Conservation (phyloP, 1,140 invertebrate genomes). For the Drosophila bifasciata region DNA sequence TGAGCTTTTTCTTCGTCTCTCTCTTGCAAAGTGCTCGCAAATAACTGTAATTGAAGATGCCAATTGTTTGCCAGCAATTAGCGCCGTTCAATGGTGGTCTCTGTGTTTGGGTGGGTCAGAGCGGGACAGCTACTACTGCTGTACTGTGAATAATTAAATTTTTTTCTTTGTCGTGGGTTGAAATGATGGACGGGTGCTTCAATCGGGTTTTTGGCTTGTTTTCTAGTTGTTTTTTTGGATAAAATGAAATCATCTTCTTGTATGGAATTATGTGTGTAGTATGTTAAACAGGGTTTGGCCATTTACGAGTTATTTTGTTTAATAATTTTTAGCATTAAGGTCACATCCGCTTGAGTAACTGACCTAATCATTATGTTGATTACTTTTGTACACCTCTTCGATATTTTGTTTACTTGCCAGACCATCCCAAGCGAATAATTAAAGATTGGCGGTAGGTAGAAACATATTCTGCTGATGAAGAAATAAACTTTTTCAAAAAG, state of each 20-base stretch:
- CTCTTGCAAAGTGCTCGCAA: conserved; percentile 61
- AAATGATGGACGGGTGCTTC: conserved; percentile 31
- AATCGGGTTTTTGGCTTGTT: conserved; percentile 1
- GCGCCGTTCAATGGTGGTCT: conserved; percentile 18
- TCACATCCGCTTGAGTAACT: conserved; percentile 42
- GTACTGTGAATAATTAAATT: conserved; percentile 32
- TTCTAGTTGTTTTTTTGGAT: conserved; percentile 6
- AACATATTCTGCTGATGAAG: too few relatives aligned
- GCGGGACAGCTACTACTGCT: conserved; percentile 25
- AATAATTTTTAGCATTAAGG: conserved; percentile 19
- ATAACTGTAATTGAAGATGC: conserved; percentile 76
- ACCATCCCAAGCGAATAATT: too few relatives aligned
- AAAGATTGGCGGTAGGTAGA: too few relatives aligned
- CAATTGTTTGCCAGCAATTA: conserved; percentile 78
- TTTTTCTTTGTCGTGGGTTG: conserved; percentile 30
- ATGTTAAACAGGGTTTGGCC: conserved; percentile 38
- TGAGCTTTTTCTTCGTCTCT: conserved; percentile 6
- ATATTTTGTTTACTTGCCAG: too few relatives aligned
- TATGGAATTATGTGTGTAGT: conserved; percentile 11
- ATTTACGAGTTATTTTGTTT: conserved; percentile 25
- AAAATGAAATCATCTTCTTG: conserved; percentile 40
- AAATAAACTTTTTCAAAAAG: too few relatives aligned
- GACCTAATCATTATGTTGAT: conserved; percentile 24
- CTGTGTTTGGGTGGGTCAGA: background rate
- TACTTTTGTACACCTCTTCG: background rate